A percentile compares a stretch with the other conserved stretches of the same genome.
These are phyloP conservation scores for Leptopilina syphax DNA, from an alignment of 2,888 invertebrate genomes.

Conservation along the genomic window DNA sequence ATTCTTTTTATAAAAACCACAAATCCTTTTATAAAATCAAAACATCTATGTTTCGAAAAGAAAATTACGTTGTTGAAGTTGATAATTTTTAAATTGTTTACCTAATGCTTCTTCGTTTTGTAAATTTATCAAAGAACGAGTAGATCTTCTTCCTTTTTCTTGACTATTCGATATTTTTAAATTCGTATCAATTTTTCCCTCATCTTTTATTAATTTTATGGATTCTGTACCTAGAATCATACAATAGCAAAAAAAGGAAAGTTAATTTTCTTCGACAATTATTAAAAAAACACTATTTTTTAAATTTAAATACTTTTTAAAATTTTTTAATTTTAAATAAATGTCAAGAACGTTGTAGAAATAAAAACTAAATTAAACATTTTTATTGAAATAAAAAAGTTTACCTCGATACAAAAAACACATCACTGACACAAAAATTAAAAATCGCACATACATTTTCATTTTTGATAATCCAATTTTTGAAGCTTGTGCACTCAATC, in stretches of 20 bases:
- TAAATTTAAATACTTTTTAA: too few species aligned
- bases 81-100: conserved; percentile 14
- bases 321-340: too few species aligned
- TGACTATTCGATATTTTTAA: conserved; percentile 46
- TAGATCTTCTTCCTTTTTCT: conserved; percentile 40
- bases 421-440: conserved; percentile 38
- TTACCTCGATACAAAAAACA: conserved; percentile 3
- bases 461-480: not conserved
- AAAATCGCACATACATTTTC: conserved; percentile 39
- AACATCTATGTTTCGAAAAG: not conserved
- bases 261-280: not conserved
- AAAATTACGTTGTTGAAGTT: not conserved
- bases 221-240: conserved; percentile 55
- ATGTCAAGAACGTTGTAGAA: too few species aligned
- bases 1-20: too few species aligned
- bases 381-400: not conserved
- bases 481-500: not conserved
- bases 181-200: conserved; percentile 49
- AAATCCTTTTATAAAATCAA: not conserved
- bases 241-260: not conserved
- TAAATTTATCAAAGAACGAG: conserved; percentile 47
- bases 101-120: conserved; percentile 37
- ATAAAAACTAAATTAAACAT: not conserved
- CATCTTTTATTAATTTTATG: conserved; percentile 54
- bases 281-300: too few species aligned